phyloP scores from a whole-genome alignment of 2,888 invertebrate species.

The Neria commutata region DNA sequence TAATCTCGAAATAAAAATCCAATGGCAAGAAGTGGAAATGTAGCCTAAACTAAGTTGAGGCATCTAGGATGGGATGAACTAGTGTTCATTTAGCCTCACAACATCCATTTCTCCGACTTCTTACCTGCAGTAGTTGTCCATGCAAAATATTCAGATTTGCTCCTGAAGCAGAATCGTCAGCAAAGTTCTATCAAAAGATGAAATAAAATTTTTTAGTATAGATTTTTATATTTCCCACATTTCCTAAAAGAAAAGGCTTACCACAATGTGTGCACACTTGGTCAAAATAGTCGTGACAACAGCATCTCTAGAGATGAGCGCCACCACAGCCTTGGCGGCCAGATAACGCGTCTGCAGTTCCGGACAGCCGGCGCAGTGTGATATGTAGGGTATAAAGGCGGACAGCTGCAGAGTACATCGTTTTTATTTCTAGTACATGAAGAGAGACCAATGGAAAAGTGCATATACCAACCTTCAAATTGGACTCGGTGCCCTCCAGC shows the following conservation, averaged over 20 bases:
- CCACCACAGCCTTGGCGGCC: conserved; percentile 73
- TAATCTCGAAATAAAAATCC: too few species aligned
- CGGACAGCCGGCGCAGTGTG: conserved; percentile 69
- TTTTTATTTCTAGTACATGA: too few species aligned
- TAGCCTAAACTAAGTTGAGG: too few species aligned
- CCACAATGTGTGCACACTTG: conserved; percentile 42
- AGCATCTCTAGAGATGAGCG: conserved; percentile 64
- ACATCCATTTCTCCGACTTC: too few species aligned
- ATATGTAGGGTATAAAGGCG: conserved; percentile 71
- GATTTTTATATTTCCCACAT: background rate
- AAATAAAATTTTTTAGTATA: background rate
- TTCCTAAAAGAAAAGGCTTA: conserved; percentile 16
- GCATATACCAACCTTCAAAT: conserved; percentile 66
- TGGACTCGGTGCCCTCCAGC: conserved; percentile 72
- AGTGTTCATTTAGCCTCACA: too few species aligned
- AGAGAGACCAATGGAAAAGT: conserved; percentile 41
- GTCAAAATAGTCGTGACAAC: conserved; percentile 47
- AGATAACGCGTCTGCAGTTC: conserved; percentile 74
- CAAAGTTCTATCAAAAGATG: conserved; percentile 28
- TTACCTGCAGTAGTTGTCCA: conserved; percentile 50
- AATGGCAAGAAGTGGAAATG: too few species aligned
- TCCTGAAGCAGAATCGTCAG: conserved; percentile 30
- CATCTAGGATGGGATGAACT: too few species aligned
- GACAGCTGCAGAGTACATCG: too few species aligned
- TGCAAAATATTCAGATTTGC: conserved; percentile 44